A percentile compares a stretch with the other conserved stretches of the same genome.
Conservation (phyloP, 1,140 invertebrate species). For the Drosophila albomicans region DNA sequence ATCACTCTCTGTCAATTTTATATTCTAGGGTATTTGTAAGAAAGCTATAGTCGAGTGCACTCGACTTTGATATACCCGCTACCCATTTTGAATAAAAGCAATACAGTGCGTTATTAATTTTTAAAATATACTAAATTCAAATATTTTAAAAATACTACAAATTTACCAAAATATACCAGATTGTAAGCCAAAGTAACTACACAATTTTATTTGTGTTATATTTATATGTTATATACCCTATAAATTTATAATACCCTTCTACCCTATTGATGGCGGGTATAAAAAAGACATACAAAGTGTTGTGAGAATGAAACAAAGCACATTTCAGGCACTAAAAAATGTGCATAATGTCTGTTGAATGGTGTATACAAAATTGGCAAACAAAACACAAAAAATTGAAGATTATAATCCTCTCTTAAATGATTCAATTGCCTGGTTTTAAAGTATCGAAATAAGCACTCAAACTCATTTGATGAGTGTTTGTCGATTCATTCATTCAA, state of each 20-base stretch:
- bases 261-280: slow-evolving; percentile 10
- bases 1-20: no score
- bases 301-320: slow-evolving; percentile 39
- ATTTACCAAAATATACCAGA: no score
- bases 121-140: no score
- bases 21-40: no score
- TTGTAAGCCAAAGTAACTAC: no score
- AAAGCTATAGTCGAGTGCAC: no score
- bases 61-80: no score
- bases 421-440: slow-evolving; percentile 38
- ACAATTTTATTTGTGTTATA: not conserved
- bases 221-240: not conserved
- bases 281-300: slow-evolving; percentile 6
- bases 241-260: not conserved
- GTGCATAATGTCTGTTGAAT: slow-evolving; percentile 13
- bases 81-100: no score
- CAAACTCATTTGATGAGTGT: not conserved
- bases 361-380: not conserved
- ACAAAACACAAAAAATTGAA: slow-evolving; percentile 13
- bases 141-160: no score
- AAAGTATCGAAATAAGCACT: slow-evolving; percentile 4
- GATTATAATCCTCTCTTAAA: slow-evolving; percentile 37
- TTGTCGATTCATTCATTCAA: slow-evolving; percentile 14
- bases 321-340: slow-evolving; percentile 29
- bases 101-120: no score